Evolutionary conservation across 2,797 vertebrate genomes (phyloP), one percentile per base, ranked within the genome.

Genomic region (Anguilla pacifica): DNA sequence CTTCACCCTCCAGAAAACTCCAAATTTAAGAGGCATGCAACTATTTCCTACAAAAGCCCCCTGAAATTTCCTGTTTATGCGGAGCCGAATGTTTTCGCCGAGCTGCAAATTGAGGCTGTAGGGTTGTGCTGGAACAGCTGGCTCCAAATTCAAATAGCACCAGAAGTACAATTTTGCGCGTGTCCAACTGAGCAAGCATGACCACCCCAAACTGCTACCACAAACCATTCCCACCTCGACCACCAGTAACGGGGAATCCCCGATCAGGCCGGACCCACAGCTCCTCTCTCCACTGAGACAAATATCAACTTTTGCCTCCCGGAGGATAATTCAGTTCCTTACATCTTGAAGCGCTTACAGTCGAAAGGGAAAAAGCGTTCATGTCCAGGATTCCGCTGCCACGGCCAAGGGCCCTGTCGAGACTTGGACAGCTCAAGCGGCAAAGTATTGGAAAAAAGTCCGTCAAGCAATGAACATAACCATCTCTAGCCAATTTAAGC

Each of bases 1-100:
- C 43, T 81, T 90, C 90, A 90, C 90, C 89, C 91, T 46, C 22
- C 28, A 57, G 1, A 57, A 61, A 85, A 91, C 92, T 89, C 25
- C 2, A 82, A 82, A 92, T 92, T 88, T 86, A 70, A 90, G 90
- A 90, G 89, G 84, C 83, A 77, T 39, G 72, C 55, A 49, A 86
- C 86, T 86, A 81, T 88, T 91, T 88, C 84, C 79, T 88, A 43
- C 57, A n/a, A 61, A 43, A 22, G 57, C 31, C 25, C 77, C 61
- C 83, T 5, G 64, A 88, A 86, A 87, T 87, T 70, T 88, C 85
- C 88, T 84, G 77, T 87, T 86, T 46, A 81, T 84, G 83, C 31
- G 55, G 59, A 85, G 59, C 57, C 15, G 57, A 39, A 22, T 64
- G 43, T 83, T 61, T 83, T 46, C 28, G 70, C 39, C 53, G 39